Percentiles rank a stretch among this genome's conserved stretches.
phyloP scores from a whole-genome alignment of 2,113 vertebrate species.

The Numida meleagris region DNA sequence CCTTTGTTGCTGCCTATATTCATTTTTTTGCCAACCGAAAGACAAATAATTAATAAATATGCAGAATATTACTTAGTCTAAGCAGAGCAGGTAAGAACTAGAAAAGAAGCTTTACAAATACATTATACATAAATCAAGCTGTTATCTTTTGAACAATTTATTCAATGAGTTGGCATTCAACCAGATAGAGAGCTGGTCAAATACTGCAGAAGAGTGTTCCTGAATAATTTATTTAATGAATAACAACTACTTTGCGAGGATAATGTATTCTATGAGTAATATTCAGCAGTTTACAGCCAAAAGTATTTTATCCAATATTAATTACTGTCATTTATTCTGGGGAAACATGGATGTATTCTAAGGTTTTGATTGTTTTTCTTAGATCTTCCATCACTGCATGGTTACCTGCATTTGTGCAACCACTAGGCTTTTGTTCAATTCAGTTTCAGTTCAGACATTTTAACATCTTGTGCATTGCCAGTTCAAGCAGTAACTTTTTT shows the following conservation, averaged over 20 bases:
- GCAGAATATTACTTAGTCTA: conserved; percentile 29
- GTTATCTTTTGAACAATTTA: conserved; percentile 54
- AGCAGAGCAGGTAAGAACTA: conserved; percentile 23
- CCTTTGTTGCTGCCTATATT: background rate
- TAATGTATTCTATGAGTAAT: conserved; percentile 30
- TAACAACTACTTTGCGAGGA: background rate
- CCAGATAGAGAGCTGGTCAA: conserved; percentile 49
- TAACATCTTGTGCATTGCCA: conserved; percentile 7
- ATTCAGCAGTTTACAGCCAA: conserved; percentile 24
- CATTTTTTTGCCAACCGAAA: conserved; percentile 15
- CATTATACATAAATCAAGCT: conserved; percentile 63
- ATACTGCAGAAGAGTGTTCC: conserved; percentile 28
- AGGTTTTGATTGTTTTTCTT: conserved; percentile 46
- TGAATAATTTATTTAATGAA: conserved; percentile 64
- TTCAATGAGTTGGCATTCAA: conserved; percentile 54
- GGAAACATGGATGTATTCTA: background rate
- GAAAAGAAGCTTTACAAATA: conserved; percentile 46
- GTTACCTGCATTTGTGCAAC: background rate
- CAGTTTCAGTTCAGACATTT: background rate
- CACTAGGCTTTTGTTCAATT: conserved; percentile 36
- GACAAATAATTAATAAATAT: conserved; percentile 43
- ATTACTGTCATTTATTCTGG: conserved; percentile 33
- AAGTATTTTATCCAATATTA: conserved; percentile 42
- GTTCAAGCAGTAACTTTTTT: background rate
- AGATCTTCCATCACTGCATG: background rate